phyloP scores from a whole-genome alignment of 1,140 invertebrate species.

The Leptinotarsa defecta region DNA sequence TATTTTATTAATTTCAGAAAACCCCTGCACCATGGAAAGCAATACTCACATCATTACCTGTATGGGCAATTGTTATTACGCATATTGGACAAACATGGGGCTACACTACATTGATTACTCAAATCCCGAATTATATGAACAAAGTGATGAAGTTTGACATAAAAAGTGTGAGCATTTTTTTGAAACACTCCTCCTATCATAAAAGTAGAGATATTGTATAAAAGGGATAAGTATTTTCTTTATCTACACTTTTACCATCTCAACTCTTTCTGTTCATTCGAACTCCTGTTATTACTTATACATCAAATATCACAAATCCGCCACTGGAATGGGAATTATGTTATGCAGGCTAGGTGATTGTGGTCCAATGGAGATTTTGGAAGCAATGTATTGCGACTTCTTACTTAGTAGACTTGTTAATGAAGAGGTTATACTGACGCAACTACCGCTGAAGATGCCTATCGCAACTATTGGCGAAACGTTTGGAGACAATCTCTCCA shows the following conservation, averaged over 20 bases:
- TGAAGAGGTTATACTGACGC: not conserved
- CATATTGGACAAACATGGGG: slow-evolving; percentile 37
- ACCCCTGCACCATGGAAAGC: slow-evolving; percentile 35
- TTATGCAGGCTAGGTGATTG: too few relatives aligned
- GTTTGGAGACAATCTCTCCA: too few relatives aligned
- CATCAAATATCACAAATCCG: too few relatives aligned
- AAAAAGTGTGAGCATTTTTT: slow-evolving; percentile 33
- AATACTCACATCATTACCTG: slow-evolving; percentile 36
- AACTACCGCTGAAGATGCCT: not conserved
- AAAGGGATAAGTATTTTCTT: too few relatives aligned
- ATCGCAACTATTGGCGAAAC: too few relatives aligned
- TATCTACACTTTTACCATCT: too few relatives aligned
- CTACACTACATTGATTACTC: slow-evolving; percentile 39
- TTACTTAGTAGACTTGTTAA: not conserved
- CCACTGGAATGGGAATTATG: too few relatives aligned
- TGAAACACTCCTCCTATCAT: not conserved
- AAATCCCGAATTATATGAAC: slow-evolving; percentile 43
- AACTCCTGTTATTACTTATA: too few relatives aligned
- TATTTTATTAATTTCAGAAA: not conserved
- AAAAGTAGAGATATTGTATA: too few relatives aligned
- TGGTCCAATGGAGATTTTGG: too few relatives aligned
- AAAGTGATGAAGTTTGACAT: slow-evolving; percentile 42
- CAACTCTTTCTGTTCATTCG: too few relatives aligned
- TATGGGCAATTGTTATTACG: slow-evolving; percentile 39
- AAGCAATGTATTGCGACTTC: too few relatives aligned